These are phyloP conservation scores for Panagrolaimus sp. DNA, from an alignment of 1,140 invertebrate species.

Conservation along the genomic window DNA sequence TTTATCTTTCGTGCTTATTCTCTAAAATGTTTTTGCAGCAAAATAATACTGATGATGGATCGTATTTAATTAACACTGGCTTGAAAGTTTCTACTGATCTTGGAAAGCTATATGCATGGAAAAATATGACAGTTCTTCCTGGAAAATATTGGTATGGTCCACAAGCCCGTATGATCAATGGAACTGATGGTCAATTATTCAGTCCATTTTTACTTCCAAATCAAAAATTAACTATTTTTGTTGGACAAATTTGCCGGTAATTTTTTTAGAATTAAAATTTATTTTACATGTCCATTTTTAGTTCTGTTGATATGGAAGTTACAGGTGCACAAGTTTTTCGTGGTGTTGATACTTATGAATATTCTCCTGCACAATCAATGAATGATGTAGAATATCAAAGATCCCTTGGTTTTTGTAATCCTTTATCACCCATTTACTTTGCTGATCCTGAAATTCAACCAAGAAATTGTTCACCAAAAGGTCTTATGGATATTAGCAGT, in stretches of 20 bases:
- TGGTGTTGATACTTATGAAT: slow-evolving; percentile 42
- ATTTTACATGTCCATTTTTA: slow-evolving; percentile 17
- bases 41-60: slow-evolving; percentile 47
- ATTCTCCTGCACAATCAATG: slow-evolving; percentile 31
- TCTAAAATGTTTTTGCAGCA: slow-evolving; percentile 30
- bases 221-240: slow-evolving; percentile 37
- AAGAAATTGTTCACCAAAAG: slow-evolving; percentile 45
- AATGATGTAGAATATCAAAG: slow-evolving; percentile 37
- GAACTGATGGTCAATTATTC: slow-evolving; percentile 54
- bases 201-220: slow-evolving; percentile 33
- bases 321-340: slow-evolving; percentile 8
- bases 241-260: slow-evolving; percentile 49
- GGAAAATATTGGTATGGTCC: slow-evolving; percentile 34
- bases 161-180: slow-evolving; percentile 47
- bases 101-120: slow-evolving; percentile 42
- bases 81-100: slow-evolving; percentile 18
- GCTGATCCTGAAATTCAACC: slow-evolving; percentile 44
- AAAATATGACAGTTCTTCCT: slow-evolving; percentile 25
- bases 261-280: too few relatives aligned
- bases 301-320: slow-evolving; percentile 47
- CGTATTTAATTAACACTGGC: slow-evolving; percentile 49
- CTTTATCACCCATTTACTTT: slow-evolving; percentile 43
- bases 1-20: neutral
- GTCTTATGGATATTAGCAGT: slow-evolving; percentile 46
- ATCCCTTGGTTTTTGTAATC: slow-evolving; percentile 49